Evolutionary conservation across 2,113 vertebrate genomes (phyloP).

Genomic region (Prolemur simus): DNA sequence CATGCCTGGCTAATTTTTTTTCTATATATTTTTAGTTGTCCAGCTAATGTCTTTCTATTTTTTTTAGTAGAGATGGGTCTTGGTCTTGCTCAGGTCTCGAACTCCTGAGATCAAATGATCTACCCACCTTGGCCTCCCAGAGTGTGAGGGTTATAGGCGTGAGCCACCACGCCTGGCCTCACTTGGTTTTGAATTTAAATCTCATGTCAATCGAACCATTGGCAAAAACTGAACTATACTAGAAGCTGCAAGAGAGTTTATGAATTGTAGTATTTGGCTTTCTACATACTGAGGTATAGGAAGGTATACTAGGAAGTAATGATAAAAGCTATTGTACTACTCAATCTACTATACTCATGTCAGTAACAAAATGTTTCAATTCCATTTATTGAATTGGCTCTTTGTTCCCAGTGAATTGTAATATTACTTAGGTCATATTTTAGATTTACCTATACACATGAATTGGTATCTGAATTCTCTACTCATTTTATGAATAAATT

Average conservation of each 20-base stretch:
- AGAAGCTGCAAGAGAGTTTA: not conserved
- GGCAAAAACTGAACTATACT: not conserved
- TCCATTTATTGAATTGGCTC: not conserved
- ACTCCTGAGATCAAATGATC: too few relatives aligned
- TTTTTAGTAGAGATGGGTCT: too few relatives aligned
- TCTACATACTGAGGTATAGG: not conserved
- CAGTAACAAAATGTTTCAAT: not conserved
- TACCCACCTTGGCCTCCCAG: too few relatives aligned
- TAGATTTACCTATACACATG: not conserved
- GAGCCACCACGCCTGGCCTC: not conserved
- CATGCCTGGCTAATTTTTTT: too few relatives aligned
- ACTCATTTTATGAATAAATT: not conserved
- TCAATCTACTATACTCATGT: not conserved
- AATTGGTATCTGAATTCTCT: not conserved
- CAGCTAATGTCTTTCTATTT: too few relatives aligned
- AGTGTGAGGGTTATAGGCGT: too few relatives aligned
- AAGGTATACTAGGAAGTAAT: not conserved
- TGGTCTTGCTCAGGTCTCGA: too few relatives aligned
- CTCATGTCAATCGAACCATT: not conserved
- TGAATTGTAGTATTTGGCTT: not conserved
- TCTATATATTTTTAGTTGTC: too few relatives aligned
- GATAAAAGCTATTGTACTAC: not conserved
- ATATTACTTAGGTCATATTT: not conserved
- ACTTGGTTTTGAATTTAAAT: conserved; percentile 11
- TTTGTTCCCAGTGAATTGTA: not conserved